Percentiles rank a stretch among this genome's conserved stretches.
Evolutionary conservation across 2,888 invertebrate species (phyloP).

Genomic region (Diarsia dahlii): DNA sequence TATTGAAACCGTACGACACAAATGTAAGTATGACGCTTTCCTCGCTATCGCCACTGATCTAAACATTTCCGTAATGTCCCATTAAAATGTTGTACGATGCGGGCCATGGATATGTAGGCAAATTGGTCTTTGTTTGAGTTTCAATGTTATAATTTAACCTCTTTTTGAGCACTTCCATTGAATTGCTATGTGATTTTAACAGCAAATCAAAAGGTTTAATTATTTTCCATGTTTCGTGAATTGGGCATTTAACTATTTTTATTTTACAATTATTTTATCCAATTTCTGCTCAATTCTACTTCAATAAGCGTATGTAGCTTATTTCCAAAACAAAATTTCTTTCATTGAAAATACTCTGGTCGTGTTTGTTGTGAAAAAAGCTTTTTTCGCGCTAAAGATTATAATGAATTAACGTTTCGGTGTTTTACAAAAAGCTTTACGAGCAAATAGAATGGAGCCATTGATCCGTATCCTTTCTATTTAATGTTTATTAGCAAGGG

Average conservation of each 20-base stretch:
- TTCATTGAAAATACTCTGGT: neutral
- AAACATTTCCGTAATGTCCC: slow-evolving; percentile 68
- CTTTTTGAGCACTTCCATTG: neutral
- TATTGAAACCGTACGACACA: slow-evolving; percentile 88
- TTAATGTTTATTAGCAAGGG: neutral
- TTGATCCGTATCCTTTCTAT: slow-evolving; percentile 44
- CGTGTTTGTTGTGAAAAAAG: slow-evolving; percentile 6
- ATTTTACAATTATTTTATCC: neutral
- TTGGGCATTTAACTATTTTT: neutral
- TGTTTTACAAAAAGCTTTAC: slow-evolving; percentile 58
- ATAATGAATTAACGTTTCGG: slow-evolving; percentile 36
- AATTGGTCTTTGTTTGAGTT: slow-evolving; percentile 56
- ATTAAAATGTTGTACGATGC: slow-evolving; percentile 74
- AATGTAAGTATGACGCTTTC: slow-evolving; percentile 73
- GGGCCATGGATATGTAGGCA: slow-evolving; percentile 66
- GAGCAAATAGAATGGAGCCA: slow-evolving; percentile 63
- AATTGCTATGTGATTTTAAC: slow-evolving; percentile 13
- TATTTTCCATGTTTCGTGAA: no score
- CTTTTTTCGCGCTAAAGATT: slow-evolving; percentile 23
- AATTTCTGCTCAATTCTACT: no score
- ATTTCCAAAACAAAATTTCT: slow-evolving; percentile 1
- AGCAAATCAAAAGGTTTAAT: neutral
- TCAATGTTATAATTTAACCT: slow-evolving; percentile 12
- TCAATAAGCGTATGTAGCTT: neutral
- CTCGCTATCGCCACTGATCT: slow-evolving; percentile 68